These are phyloP conservation scores for Buathra laborator DNA, from an alignment of 2,888 invertebrate genomes.

Conservation along the genomic window DNA sequence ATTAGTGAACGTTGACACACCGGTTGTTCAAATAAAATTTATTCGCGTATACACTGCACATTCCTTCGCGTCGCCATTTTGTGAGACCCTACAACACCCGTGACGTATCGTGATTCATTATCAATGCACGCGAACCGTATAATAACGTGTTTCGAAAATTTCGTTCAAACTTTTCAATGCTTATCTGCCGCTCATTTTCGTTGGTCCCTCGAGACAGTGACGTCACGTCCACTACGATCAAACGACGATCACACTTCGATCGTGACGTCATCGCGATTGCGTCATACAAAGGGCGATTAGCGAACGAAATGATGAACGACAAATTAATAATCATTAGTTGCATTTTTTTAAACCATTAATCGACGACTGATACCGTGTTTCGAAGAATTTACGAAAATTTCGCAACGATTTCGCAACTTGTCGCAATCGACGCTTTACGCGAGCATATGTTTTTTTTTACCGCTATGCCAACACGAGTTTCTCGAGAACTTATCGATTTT, in stretches of 20 bases:
- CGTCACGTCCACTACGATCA: not conserved
- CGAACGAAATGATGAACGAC: constrained; percentile 27
- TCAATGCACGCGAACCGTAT: not conserved
- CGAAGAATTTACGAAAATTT: not conserved
- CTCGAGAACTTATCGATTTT: constrained; percentile 13
- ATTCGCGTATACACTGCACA: not conserved
- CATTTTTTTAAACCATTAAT: not conserved
- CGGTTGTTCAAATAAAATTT: constrained; percentile 29
- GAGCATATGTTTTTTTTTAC: constrained; percentile 49
- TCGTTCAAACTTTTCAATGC: not conserved
- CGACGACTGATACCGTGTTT: not conserved
- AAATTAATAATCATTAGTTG: constrained; percentile 45
- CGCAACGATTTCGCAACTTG: constrained; percentile 55
- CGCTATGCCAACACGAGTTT: not conserved
- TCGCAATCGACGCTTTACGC: constrained; percentile 42
- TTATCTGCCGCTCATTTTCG: not conserved
- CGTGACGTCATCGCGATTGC: constrained; percentile 66
- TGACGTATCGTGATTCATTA: constrained; percentile 1
- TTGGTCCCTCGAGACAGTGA: constrained; percentile 26
- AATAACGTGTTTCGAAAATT: not conserved
- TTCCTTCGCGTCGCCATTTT: constrained; percentile 76
- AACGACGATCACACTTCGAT: constrained; percentile 21
- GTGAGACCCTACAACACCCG: constrained; percentile 60
- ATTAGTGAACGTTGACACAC: not conserved
- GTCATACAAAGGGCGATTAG: constrained; percentile 48